Evolutionary conservation across 2,888 invertebrate genomes (phyloP).

Genomic region (Pherbina coryleti): DNA sequence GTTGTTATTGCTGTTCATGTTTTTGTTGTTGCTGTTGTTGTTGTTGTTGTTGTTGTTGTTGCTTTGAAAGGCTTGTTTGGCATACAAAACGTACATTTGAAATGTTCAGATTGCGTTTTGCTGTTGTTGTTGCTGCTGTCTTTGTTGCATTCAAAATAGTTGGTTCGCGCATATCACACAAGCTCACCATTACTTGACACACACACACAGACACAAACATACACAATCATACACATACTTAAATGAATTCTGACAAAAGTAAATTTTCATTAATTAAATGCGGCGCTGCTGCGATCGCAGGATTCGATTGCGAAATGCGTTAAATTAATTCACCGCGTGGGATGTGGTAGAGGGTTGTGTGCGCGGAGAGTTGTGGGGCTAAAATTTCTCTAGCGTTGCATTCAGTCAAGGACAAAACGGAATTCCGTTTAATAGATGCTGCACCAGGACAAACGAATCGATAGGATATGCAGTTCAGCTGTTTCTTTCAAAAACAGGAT

Average conservation of each 20-base stretch:
- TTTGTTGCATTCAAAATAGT: slow-evolving; percentile 3
- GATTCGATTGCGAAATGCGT: slow-evolving; percentile 16
- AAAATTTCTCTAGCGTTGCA: too few species aligned
- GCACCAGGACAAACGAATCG: too few species aligned
- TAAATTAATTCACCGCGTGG: slow-evolving; percentile 6
- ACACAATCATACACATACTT: background rate
- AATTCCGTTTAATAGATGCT: too few species aligned
- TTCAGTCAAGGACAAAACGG: too few species aligned
- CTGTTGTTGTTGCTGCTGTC: slow-evolving; percentile 3
- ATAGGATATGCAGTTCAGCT: too few species aligned
- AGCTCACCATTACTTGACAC: background rate
- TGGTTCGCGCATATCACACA: background rate
- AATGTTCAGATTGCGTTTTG: slow-evolving; percentile 5
- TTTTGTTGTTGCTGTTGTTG: slow-evolving; percentile 18
- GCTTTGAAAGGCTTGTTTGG: background rate
- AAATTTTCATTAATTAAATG: slow-evolving; percentile 32
- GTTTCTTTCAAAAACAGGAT: too few species aligned
- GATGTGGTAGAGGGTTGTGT: background rate
- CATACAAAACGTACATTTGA: background rate
- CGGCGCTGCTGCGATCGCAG: slow-evolving; percentile 15
- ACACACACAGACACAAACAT: slow-evolving; percentile 2
- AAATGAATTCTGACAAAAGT: slow-evolving; percentile 12
- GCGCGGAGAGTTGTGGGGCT: background rate
- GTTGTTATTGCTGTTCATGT: slow-evolving; percentile 19
- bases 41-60: slow-evolving; percentile 13